These are phyloP conservation scores for Struthio camelus DNA, from an alignment of 2,113 vertebrate species.

Conservation along the genomic window DNA sequence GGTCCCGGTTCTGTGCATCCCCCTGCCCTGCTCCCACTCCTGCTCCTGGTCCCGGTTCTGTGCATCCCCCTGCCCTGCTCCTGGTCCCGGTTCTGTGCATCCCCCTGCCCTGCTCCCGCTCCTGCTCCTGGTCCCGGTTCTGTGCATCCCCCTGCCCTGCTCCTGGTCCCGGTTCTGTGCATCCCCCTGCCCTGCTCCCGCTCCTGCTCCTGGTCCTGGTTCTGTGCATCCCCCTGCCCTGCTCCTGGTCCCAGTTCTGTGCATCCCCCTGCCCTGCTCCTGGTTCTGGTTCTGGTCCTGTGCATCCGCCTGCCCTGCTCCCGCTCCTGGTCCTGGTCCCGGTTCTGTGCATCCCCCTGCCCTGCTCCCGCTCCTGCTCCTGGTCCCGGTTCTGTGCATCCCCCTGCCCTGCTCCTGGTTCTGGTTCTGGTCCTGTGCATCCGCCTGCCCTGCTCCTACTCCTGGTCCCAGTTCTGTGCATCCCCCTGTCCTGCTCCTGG, in stretches of 20 bases:
- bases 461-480: background rate
- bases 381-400: rapidly evolving
- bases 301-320: background rate
- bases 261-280: too few species aligned
- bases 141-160: too few species aligned
- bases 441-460: background rate
- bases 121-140: too few species aligned
- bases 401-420: too few species aligned
- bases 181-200: background rate
- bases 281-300: too few species aligned
- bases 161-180: background rate
- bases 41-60: background rate
- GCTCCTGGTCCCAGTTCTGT: rapidly evolving
- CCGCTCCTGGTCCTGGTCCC: background rate
- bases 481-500: too few species aligned
- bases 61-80: background rate
- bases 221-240: too few species aligned
- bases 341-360: too few species aligned
- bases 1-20: too few species aligned
- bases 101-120: too few species aligned
- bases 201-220: background rate
- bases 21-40: background rate
- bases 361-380: background rate
- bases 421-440: too few species aligned
- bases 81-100: background rate